Conservation (phyloP, 1,140 invertebrate genomes). For the Zaprionus lachaisei region DNA sequence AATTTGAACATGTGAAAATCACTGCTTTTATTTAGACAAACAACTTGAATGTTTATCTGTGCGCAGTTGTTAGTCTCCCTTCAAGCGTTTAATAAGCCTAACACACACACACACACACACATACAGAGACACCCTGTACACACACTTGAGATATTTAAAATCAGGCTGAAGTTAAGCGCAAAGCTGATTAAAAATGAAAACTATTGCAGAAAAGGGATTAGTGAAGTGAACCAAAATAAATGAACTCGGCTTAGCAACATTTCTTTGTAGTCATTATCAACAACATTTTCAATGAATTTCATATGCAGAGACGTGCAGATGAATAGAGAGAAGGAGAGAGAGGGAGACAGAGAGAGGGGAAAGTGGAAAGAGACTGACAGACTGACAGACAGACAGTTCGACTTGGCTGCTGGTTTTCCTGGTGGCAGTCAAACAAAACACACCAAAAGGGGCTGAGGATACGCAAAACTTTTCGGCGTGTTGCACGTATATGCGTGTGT, state of each 20-base stretch:
- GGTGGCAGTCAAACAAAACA: conserved; percentile 4
- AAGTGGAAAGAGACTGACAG: background rate
- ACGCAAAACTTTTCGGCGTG: conserved; percentile 56
- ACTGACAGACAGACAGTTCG: conserved; percentile 7
- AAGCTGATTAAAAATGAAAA: conserved; percentile 81
- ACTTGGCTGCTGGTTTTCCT: conserved; percentile 21
- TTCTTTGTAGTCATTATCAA: conserved; percentile 80
- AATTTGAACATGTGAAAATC: no score
- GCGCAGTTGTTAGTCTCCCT: conserved; percentile 6
- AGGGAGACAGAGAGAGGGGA: background rate
- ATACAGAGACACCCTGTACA: background rate
- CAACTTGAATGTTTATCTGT: background rate
- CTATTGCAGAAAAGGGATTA: conserved; percentile 80
- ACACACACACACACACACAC: conserved; percentile 19
- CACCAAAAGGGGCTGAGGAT: conserved; percentile 33
- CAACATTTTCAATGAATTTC: conserved; percentile 70
- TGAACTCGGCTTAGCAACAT: conserved; percentile 79
- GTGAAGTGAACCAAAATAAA: conserved; percentile 83
- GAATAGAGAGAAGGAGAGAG: conserved; percentile 3
- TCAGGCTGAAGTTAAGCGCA: conserved; percentile 48
- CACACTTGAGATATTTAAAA: conserved; percentile 13
- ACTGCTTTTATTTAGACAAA: no score
- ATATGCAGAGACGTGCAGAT: conserved; percentile 49
- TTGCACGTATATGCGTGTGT: conserved; percentile 12
- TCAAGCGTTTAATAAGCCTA: conserved; percentile 48